Conservation (phyloP, 2,888 invertebrate genomes). For the Polydrusus pterygomalis region DNA sequence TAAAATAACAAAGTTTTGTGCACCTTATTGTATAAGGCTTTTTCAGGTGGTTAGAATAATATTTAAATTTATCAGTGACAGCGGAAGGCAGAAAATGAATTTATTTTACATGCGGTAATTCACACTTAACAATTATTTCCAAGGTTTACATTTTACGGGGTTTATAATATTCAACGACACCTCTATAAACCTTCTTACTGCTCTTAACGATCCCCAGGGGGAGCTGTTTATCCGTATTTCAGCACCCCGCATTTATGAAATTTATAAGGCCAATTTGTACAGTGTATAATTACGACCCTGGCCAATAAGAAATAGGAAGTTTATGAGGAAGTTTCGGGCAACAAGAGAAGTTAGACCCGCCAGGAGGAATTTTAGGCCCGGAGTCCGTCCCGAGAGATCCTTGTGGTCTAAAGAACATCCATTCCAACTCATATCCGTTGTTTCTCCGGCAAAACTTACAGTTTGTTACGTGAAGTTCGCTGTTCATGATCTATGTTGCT, state of each 20-base stretch:
- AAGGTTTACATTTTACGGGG: neutral
- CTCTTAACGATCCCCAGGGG: constrained; percentile 14
- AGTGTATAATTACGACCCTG: constrained; percentile 52
- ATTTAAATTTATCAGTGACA: too few relatives aligned
- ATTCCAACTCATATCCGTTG: constrained; percentile 70
- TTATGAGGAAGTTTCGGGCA: constrained; percentile 57
- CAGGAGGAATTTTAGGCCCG: constrained; percentile 70
- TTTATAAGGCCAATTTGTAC: constrained; percentile 56
- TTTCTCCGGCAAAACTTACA: constrained; percentile 65
- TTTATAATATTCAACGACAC: constrained; percentile 12
- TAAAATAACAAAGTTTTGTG: too few relatives aligned
- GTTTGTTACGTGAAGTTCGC: constrained; percentile 70
- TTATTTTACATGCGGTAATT: too few relatives aligned
- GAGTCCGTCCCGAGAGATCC: constrained; percentile 69
- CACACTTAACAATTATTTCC: neutral
- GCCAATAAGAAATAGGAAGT: constrained; percentile 58
- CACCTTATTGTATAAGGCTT: too few relatives aligned
- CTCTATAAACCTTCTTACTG: constrained; percentile 26
- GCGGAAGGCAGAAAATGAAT: too few relatives aligned
- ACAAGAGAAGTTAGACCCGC: constrained; percentile 65
- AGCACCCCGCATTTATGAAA: constrained; percentile 38
- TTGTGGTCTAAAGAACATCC: constrained; percentile 72
- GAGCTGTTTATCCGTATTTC: constrained; percentile 45
- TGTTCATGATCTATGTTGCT: constrained; percentile 72
- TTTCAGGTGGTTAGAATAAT: too few relatives aligned